phyloP scores from a whole-genome alignment of 2,888 invertebrate species.

The Stenchaetothrips biformis region DNA sequence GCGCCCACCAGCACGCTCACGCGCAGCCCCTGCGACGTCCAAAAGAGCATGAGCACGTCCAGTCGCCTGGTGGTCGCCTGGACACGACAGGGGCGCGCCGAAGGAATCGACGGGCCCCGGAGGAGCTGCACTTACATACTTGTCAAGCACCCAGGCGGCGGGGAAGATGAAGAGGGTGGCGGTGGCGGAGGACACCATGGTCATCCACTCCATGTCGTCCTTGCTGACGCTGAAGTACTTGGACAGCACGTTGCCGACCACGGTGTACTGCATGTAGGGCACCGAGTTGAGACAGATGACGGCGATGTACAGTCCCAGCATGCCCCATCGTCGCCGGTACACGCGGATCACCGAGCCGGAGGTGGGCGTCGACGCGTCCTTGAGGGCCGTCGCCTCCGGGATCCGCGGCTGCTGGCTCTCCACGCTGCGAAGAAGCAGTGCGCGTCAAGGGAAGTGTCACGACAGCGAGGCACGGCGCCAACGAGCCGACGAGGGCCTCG shows the following conservation, averaged over 20 bases:
- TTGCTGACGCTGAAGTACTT: background rate
- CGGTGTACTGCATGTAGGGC: slow-evolving; percentile 22
- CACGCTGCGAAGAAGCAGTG: background rate
- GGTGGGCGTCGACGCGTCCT: background rate
- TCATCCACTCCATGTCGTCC: slow-evolving; percentile 4
- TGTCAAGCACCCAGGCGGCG: slow-evolving; percentile 19
- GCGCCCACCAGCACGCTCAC: slow-evolving; percentile 48
- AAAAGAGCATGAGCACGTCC: background rate
- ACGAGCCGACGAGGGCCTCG: too few relatives aligned
- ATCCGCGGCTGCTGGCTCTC: slow-evolving; percentile 9
- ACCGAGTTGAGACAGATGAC: slow-evolving; percentile 16
- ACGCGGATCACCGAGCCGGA: background rate
- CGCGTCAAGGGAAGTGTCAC: too few relatives aligned
- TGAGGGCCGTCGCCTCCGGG: slow-evolving; percentile 16
- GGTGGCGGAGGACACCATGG: slow-evolving; percentile 14
- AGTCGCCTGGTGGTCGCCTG: too few relatives aligned
- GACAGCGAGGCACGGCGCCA: too few relatives aligned
- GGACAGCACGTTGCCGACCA: background rate
- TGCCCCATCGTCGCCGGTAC: background rate
- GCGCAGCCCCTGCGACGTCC: slow-evolving; percentile 46
- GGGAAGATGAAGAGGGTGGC: slow-evolving; percentile 14
- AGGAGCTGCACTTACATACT: slow-evolving; percentile 5
- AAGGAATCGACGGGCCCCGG: too few relatives aligned
- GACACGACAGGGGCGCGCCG: too few relatives aligned
- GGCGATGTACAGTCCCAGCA: background rate